Evolutionary conservation across 2,797 vertebrate genomes (phyloP).

Genomic region (Chanos chanos): DNA sequence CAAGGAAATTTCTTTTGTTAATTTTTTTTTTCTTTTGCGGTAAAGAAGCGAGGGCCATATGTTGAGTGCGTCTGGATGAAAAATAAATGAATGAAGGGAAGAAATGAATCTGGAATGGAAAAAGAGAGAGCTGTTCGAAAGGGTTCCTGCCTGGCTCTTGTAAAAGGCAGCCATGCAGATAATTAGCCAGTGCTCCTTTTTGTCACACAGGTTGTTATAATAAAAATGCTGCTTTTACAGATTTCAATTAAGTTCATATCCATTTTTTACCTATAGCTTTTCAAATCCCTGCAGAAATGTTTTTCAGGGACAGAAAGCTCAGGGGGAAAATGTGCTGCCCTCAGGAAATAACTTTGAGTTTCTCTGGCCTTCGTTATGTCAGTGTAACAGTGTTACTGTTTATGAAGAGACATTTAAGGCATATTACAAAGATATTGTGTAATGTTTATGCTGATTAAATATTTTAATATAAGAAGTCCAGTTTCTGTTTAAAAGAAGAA

Average conservation of each 20-base stretch:
- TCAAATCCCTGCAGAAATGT: too few relatives aligned
- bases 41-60: not conserved
- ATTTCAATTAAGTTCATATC: not conserved
- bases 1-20: not conserved
- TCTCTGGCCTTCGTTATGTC: too few relatives aligned
- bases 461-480: too few relatives aligned
- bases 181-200: not conserved
- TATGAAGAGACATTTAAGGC: too few relatives aligned
- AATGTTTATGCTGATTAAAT: too few relatives aligned
- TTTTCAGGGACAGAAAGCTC: too few relatives aligned
- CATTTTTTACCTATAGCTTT: too few relatives aligned
- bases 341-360: too few relatives aligned
- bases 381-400: too few relatives aligned
- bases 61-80: not conserved
- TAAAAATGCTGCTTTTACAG: not conserved
- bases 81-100: not conserved
- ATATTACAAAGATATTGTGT: too few relatives aligned
- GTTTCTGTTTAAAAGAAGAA: too few relatives aligned
- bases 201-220: not conserved
- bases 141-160: not conserved
- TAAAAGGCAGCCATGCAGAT: not conserved
- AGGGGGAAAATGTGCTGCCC: too few relatives aligned
- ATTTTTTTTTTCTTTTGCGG: not conserved
- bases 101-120: not conserved
- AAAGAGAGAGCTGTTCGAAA: not conserved